Evolutionary conservation across 2,797 vertebrate species (phyloP).

Genomic region (Halcyon badia): DNA sequence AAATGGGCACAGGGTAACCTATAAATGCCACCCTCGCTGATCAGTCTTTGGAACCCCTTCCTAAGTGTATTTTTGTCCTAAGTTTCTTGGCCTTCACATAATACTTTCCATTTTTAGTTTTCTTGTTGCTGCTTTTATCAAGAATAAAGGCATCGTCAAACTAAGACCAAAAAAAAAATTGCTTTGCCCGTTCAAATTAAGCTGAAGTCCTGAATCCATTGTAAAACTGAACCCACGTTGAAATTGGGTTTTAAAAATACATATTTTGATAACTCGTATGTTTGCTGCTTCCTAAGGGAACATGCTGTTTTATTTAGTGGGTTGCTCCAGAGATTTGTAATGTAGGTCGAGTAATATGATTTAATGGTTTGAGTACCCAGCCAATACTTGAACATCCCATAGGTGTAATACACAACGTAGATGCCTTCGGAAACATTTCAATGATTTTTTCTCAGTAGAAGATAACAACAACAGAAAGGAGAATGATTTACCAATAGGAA

Average conservation of each 20-base stretch:
- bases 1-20: background rate
- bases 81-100: background rate
- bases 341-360: background rate
- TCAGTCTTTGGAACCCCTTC: background rate
- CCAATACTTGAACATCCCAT: background rate
- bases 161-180: background rate
- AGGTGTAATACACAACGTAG: background rate
- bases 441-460: background rate
- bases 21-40: background rate
- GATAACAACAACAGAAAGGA: background rate
- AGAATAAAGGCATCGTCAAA: background rate
- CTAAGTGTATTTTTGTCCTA: background rate
- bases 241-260: background rate
- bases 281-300: background rate
- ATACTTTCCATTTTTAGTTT: background rate
- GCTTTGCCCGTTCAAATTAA: background rate
- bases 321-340: constrained; percentile 2
- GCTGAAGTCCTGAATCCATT: background rate
- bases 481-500: background rate
- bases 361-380: constrained; percentile 3
- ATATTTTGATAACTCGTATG: background rate
- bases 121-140: background rate
- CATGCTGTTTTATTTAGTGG: background rate
- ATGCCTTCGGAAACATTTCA: background rate
- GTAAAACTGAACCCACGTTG: background rate